Evolutionary conservation across 2,113 vertebrate species (phyloP).

Genomic region (Podarcis muralis): DNA sequence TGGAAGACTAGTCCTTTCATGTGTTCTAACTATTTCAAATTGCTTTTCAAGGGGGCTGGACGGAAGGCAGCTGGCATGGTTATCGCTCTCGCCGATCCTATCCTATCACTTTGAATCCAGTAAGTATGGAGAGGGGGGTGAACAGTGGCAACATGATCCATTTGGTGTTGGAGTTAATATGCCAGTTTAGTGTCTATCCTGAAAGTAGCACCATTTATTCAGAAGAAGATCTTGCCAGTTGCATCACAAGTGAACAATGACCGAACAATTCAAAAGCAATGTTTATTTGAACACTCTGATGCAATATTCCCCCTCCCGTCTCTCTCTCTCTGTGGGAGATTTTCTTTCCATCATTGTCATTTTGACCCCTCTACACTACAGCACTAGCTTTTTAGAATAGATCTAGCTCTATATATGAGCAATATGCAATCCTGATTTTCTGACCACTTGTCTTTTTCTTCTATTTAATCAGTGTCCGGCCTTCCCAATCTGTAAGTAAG

Average conservation of each 20-base stretch:
- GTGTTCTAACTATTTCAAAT: neutral
- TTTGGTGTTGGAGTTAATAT: neutral
- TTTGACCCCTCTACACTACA: neutral
- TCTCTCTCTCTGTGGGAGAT: no score
- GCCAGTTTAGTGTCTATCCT: neutral
- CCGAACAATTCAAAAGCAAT: no score
- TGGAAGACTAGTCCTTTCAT: neutral
- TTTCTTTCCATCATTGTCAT: neutral
- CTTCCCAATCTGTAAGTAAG: slow-evolving; percentile 37
- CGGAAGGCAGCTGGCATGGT: neutral
- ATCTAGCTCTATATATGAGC: neutral
- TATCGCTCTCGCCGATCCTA: neutral
- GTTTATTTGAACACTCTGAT: neutral
- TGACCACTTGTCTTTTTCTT: neutral
- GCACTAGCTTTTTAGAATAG: neutral
- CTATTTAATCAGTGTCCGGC: slow-evolving; percentile 36
- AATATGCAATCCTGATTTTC: neutral
- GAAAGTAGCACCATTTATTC: neutral
- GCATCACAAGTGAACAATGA: neutral
- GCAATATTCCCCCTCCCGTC: neutral
- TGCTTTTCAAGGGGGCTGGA: slow-evolving; percentile 11
- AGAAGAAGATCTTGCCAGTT: neutral
- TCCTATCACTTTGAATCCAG: slow-evolving; percentile 13
- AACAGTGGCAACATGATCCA: neutral
- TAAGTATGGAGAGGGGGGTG: neutral